Conservation (phyloP, 2,113 vertebrate genomes). For the Hippolais icterina region DNA sequence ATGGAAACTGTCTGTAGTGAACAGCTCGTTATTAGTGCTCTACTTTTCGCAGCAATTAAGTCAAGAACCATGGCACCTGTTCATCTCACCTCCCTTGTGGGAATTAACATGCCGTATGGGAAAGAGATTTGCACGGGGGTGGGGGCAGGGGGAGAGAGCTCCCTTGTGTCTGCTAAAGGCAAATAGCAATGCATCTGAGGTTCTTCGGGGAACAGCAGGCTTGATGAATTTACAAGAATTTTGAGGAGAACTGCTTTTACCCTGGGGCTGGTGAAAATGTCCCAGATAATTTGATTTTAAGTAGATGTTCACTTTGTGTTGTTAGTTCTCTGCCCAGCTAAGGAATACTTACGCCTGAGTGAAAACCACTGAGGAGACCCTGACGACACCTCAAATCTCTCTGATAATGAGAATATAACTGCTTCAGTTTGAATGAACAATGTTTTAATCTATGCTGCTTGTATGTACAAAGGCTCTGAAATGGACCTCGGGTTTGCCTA, state of each 20-base stretch:
- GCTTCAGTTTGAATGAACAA: not conserved
- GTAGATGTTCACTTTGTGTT: conserved; percentile 27
- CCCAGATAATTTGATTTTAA: conserved; percentile 49
- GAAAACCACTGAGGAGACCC: conserved; percentile 26
- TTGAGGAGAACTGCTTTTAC: conserved; percentile 23
- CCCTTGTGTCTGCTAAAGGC: not conserved
- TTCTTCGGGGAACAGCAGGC: not conserved
- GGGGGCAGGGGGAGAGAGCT: not conserved
- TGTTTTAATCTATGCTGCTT: conserved; percentile 31
- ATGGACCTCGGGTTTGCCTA: conserved; percentile 16
- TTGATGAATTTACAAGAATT: conserved; percentile 26
- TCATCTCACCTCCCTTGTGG: not conserved
- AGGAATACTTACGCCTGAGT: not conserved
- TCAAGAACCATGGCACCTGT: conserved; percentile 32
- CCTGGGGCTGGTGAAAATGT: conserved; percentile 7
- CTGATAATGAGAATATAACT: conserved; percentile 40
- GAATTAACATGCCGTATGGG: conserved; percentile 25
- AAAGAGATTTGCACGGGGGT: not conserved
- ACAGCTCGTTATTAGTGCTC: conserved; percentile 45
- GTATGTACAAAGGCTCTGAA: conserved; percentile 16
- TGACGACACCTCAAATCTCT: not conserved
- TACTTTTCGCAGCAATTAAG: conserved; percentile 36
- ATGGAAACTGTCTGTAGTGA: not conserved
- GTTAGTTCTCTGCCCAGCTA: not conserved
- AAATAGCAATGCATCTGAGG: not conserved